These are phyloP conservation scores for Motacilla tschutschensis DNA, from an alignment of 2,113 vertebrate species.

Conservation along the genomic window DNA sequence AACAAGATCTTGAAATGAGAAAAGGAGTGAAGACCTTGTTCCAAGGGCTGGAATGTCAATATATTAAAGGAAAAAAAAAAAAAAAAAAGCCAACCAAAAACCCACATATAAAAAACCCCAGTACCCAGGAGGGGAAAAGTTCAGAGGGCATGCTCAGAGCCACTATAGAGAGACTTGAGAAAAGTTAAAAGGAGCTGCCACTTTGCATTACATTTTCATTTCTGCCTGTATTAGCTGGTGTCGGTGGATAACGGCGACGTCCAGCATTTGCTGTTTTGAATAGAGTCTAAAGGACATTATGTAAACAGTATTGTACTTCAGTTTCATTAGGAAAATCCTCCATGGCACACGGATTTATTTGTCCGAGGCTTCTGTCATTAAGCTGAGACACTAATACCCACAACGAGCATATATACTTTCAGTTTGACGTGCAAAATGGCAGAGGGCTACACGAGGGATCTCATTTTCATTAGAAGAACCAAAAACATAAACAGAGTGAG, in stretches of 20 bases:
- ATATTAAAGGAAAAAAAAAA: neutral
- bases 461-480: slow-evolving; percentile 62
- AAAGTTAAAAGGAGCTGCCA: slow-evolving; percentile 28
- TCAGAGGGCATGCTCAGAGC: slow-evolving; percentile 38
- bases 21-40: slow-evolving; percentile 76
- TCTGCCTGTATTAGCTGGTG: slow-evolving; percentile 17
- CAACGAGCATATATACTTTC: slow-evolving; percentile 47
- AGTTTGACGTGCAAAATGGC: slow-evolving; percentile 54
- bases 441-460: slow-evolving; percentile 58
- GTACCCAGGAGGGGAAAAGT: slow-evolving; percentile 17
- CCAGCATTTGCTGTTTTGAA: slow-evolving; percentile 42
- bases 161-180: neutral
- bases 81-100: neutral
- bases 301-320: slow-evolving; percentile 53
- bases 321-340: slow-evolving; percentile 67
- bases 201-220: slow-evolving; percentile 49
- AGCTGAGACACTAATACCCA: slow-evolving; percentile 60
- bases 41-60: slow-evolving; percentile 72
- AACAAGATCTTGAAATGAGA: slow-evolving; percentile 76
- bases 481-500: slow-evolving; percentile 52
- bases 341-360: slow-evolving; percentile 61
- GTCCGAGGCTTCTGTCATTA: slow-evolving; percentile 48
- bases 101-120: neutral
- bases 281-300: slow-evolving; percentile 54
- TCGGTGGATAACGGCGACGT: neutral